Evolutionary conservation across 2,113 vertebrate species (phyloP).

Genomic region (Psilopsiagon aurifrons): DNA sequence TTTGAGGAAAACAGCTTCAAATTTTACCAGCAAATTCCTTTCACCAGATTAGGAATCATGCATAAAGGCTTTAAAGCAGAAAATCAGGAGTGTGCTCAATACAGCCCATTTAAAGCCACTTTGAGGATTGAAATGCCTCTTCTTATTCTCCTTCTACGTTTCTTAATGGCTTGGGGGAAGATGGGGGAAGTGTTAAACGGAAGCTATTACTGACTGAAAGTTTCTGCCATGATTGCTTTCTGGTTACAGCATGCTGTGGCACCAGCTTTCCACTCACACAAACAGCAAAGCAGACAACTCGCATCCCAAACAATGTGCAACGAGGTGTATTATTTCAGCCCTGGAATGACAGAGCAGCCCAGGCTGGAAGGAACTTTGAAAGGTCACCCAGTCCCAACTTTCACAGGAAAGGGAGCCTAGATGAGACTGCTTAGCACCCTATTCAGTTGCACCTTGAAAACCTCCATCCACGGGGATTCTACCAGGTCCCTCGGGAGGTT

Average conservation of each 20-base stretch:
- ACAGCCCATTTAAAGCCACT: background rate
- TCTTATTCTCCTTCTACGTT: background rate
- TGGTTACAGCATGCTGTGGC: background rate
- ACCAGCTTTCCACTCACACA: background rate
- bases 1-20: background rate
- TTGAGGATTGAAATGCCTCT: background rate
- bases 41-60: background rate
- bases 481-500: rapidly evolving
- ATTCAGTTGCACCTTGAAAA: background rate
- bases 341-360: background rate
- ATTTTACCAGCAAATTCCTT: background rate
- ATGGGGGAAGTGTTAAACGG: background rate
- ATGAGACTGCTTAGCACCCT: background rate
- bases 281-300: background rate
- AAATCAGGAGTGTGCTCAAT: background rate
- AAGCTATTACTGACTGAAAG: background rate
- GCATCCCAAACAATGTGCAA: rapidly evolving
- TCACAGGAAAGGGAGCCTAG: background rate
- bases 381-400: background rate
- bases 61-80: background rate
- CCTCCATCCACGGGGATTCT: background rate
- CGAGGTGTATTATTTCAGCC: background rate
- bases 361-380: background rate
- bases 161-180: background rate
- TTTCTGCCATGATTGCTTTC: background rate